phyloP scores from a whole-genome alignment of 2,888 invertebrate genomes.

The Galeopsomyia nigrocyanea region DNA sequence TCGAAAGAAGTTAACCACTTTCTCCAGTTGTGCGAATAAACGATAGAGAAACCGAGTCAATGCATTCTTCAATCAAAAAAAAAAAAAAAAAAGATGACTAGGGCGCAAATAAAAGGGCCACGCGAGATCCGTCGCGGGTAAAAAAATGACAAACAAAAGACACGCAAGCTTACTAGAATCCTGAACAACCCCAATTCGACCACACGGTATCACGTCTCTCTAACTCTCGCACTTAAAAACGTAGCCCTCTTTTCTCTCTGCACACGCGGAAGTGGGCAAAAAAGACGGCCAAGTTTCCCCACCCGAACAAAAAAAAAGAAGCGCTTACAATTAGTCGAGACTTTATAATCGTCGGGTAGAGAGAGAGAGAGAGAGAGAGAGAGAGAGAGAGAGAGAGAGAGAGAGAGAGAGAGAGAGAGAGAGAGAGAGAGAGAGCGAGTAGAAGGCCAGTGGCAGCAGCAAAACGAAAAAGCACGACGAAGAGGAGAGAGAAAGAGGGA shows the following conservation, averaged over 20 bases:
- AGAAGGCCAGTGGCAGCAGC: neutral
- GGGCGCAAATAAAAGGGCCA: neutral
- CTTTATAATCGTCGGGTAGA: constrained; percentile 60
- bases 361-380: neutral
- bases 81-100: too few relatives aligned
- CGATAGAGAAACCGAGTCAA: constrained; percentile 12
- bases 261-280: neutral
- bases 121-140: constrained; percentile 1
- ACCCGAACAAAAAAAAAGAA: constrained; percentile 19
- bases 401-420: neutral
- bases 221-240: neutral
- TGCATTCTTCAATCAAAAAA: neutral
- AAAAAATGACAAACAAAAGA: constrained; percentile 5
- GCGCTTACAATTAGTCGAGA: constrained; percentile 51
- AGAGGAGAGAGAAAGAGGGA: constrained; percentile 56
- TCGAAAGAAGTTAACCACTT: too few relatives aligned
- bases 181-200: constrained; percentile 6
- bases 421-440: neutral
- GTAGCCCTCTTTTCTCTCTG: neutral
- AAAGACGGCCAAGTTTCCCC: constrained; percentile 1
- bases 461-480: constrained; percentile 3
- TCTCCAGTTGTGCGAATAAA: constrained; percentile 37
- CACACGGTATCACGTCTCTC: constrained; percentile 3
- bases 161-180: constrained; percentile 5
- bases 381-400: neutral